Conservation (phyloP, 2,888 invertebrate species). For the Morpho achilles region DNA sequence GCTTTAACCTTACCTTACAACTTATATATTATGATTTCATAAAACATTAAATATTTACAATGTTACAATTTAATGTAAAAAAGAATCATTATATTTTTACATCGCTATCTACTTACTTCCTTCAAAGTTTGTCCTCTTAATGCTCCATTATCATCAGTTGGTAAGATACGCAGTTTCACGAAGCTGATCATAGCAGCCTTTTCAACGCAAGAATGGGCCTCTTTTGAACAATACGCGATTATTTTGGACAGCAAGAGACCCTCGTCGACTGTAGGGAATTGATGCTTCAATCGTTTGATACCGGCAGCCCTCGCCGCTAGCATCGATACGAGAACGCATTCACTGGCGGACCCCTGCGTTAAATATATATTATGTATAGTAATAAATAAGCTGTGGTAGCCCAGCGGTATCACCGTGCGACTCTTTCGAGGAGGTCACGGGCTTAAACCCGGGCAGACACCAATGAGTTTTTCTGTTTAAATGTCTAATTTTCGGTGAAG, state of each 20-base stretch:
- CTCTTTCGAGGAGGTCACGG: too few species aligned
- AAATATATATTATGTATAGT: too few species aligned
- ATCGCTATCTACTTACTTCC: conserved; percentile 76
- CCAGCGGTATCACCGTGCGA: too few species aligned
- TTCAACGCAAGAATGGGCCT: conserved; percentile 95
- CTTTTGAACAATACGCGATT: conserved; percentile 95
- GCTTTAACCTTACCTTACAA: too few species aligned
- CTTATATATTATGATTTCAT: too few species aligned
- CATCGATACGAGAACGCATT: conserved; percentile 95
- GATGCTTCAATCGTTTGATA: conserved; percentile 89
- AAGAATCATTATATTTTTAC: too few species aligned
- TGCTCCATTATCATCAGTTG: conserved; percentile 90
- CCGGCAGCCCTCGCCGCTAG: conserved; percentile 94
- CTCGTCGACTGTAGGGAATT: conserved; percentile 93
- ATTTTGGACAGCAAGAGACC: conserved; percentile 93
- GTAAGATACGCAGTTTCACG: conserved; percentile 92
- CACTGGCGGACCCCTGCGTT: conserved; percentile 94
- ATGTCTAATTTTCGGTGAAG: too few species aligned
- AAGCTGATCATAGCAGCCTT: conserved; percentile 97
- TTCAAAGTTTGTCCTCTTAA: conserved; percentile 88
- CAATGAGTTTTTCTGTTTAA: too few species aligned
- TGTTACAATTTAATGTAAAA: too few species aligned
- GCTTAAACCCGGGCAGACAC: too few species aligned
- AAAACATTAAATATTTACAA: too few species aligned
- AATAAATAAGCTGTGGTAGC: too few species aligned